These are phyloP conservation scores for Pipa parva DNA, from an alignment of 2,113 vertebrate species.

Conservation along the genomic window DNA sequence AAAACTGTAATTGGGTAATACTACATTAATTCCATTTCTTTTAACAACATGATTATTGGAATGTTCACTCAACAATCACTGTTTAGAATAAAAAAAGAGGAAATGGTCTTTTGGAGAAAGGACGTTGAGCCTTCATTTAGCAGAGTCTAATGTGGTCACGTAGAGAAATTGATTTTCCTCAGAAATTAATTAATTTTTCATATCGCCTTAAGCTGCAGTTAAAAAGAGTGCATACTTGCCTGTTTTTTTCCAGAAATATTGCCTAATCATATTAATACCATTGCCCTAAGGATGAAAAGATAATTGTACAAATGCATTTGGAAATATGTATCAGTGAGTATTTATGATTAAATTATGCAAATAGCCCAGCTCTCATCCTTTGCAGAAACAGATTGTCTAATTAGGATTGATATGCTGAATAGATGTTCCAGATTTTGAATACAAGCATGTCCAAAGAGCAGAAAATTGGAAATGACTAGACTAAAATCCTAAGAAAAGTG, in stretches of 20 bases:
- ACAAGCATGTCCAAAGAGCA: conserved; percentile 99
- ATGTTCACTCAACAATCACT: conserved; percentile 85
- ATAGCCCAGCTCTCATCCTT: conserved; percentile 97
- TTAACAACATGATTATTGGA: conserved; percentile 65
- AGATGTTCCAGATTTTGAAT: conserved; percentile 99
- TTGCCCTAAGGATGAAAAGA: conserved; percentile 99
- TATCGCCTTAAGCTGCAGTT: conserved; percentile 99
- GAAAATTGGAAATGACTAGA: conserved; percentile 99
- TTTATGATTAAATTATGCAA: conserved; percentile 99
- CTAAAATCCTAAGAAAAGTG: conserved; percentile 96
- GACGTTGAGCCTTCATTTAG: conserved; percentile 83
- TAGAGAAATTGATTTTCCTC: conserved; percentile 99
- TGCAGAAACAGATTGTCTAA: conserved; percentile 99
- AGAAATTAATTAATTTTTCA: conserved; percentile 99
- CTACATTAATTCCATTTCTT: conserved; percentile 58
- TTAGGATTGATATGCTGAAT: conserved; percentile 99
- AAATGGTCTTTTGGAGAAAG: conserved; percentile 90
- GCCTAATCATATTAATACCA: conserved; percentile 99
- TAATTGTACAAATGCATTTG: conserved; percentile 99
- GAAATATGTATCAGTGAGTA: conserved; percentile 99
- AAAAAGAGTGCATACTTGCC: conserved; percentile 98
- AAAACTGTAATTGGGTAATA: conserved; percentile 43
- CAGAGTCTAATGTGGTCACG: conserved; percentile 98
- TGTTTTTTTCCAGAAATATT: conserved; percentile 98
- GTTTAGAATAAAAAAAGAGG: conserved; percentile 81